Percentiles rank a stretch among this genome's conserved stretches.
Evolutionary conservation across 2,797 vertebrate genomes (phyloP).

Genomic region (Helostoma temminkii): DNA sequence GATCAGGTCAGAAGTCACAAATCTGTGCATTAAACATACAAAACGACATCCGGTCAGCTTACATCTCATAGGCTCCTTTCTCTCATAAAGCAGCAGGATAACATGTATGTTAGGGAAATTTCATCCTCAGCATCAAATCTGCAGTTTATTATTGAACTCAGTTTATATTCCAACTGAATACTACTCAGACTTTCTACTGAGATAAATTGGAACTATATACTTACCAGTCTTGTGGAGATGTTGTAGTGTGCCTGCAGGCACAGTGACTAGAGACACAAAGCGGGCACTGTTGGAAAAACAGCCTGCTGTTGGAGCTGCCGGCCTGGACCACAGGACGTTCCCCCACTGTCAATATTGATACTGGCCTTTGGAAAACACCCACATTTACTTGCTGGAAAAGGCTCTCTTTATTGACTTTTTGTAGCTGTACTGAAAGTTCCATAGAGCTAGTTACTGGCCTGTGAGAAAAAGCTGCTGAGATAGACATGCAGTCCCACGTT

Average conservation of each 20-base stretch:
- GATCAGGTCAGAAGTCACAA: slow-evolving; percentile 9
- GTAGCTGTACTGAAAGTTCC: slow-evolving; percentile 35
- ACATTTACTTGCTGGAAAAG: slow-evolving; percentile 54
- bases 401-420: slow-evolving; percentile 47
- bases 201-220: slow-evolving; percentile 37
- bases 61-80: neutral
- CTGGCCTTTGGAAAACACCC: slow-evolving; percentile 65
- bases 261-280: slow-evolving; percentile 55
- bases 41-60: neutral
- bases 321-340: slow-evolving; percentile 56
- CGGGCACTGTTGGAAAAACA: slow-evolving; percentile 58
- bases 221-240: slow-evolving; percentile 38
- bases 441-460: slow-evolving; percentile 21
- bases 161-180: neutral
- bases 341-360: slow-evolving; percentile 80
- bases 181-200: slow-evolving; percentile 21
- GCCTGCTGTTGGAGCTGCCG: slow-evolving; percentile 56
- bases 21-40: slow-evolving; percentile 23
- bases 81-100: neutral
- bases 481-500: neutral
- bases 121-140: neutral
- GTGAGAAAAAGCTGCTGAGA: slow-evolving; percentile 25
- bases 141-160: neutral
- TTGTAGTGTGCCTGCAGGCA: slow-evolving; percentile 9
- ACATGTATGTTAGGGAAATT: neutral